Evolutionary conservation across 2,113 vertebrate genomes (phyloP), one percentile per base, ranked within the genome.

Genomic region (Limanda limanda): DNA sequence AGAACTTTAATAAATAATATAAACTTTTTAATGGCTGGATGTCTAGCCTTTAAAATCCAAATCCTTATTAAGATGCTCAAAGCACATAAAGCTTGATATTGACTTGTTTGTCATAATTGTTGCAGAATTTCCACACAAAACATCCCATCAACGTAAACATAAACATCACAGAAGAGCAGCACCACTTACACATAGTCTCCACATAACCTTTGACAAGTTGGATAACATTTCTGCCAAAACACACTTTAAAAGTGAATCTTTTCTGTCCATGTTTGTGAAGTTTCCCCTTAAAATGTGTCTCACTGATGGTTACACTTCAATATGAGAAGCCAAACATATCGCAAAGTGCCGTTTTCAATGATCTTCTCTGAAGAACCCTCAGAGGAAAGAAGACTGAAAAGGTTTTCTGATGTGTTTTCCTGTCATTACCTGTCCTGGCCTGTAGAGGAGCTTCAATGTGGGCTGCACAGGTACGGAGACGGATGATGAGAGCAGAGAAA

Each of bases 361-460:
- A 82, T 80, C 59, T 75, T 10, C 37, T 81, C 40, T 40, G 40
- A 69, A 37, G 20, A 64, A 60, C 55, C 72, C 64, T 71, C 9
- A 21, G 51, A 61, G 70, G 58, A 86, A 71, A 71, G 23, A 13
- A 20, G 23, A 27, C 61, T 31, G 60, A 73, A 68, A 64, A 40
- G 66, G 14, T 13, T 4, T 21, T 71, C 15, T 68, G 23, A 56
- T 65, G n/a, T 65, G 25, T 31, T 64, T 72, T 35, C 68, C 47
- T 66, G 15, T 54, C 9, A 6, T 76, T 77, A 71, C 15, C 11
- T 56, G 17, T 71, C 4, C 18, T 20, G 23, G 15, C 42, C 27
- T 69, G 67, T 55, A 61, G 60, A 59, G 15, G 51, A 65, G 31
- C 31, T 31, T 31, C 0, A 8, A 1, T 1, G 5, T 31, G 1